Conservation (phyloP, 1,140 invertebrate species). For the Pogonomyrmex californicus region DNA sequence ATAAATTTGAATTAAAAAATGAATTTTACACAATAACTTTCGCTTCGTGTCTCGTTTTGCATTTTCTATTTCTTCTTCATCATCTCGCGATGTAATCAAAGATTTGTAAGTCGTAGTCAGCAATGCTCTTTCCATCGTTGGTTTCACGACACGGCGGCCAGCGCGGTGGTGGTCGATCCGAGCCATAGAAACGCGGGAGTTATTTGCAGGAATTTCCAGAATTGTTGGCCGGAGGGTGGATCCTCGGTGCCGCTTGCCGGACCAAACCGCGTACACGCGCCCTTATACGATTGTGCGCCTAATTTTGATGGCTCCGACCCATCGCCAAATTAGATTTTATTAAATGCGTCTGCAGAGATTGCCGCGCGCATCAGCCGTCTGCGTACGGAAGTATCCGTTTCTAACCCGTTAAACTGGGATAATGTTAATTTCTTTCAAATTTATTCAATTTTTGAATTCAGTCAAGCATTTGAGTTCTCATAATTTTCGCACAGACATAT, state of each 20-base stretch:
- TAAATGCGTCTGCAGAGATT: constrained; percentile 70
- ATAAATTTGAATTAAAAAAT: too few species aligned
- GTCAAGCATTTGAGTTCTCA: neutral
- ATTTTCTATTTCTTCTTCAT: neutral
- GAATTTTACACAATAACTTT: neutral
- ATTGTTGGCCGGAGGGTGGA: constrained; percentile 70
- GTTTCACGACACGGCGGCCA: constrained; percentile 5
- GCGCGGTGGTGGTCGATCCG: constrained; percentile 50
- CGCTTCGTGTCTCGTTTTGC: neutral
- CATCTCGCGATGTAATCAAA: constrained; percentile 23
- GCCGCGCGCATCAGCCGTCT: constrained; percentile 4
- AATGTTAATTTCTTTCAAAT: constrained; percentile 50
- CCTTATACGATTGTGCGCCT: constrained; percentile 54
- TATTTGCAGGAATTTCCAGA: constrained; percentile 73
- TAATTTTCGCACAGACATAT: neutral
- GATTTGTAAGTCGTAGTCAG: constrained; percentile 20
- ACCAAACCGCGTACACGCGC: constrained; percentile 62
- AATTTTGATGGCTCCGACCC: constrained; percentile 67
- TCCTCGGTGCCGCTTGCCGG: constrained; percentile 39
- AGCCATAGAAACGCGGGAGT: constrained; percentile 57
- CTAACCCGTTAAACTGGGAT: neutral
- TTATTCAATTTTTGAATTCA: constrained; percentile 16
- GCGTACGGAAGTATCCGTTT: constrained; percentile 2
- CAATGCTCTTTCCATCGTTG: constrained; percentile 5
- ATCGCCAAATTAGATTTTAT: constrained; percentile 76